phyloP scores from a whole-genome alignment of 1,140 invertebrate species.

The Batillaria attramentaria region DNA sequence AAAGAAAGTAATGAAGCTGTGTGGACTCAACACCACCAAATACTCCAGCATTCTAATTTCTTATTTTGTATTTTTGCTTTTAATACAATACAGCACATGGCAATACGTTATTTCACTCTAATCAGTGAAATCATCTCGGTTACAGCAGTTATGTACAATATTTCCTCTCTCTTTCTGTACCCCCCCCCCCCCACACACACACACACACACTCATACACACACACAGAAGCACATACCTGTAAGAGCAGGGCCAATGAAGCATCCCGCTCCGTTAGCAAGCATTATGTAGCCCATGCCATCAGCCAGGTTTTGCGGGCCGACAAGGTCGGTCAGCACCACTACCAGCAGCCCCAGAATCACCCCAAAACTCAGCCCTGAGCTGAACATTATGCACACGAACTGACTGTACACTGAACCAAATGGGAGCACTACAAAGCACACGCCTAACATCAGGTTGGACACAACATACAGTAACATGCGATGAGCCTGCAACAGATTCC shows the following conservation, averaged over 20 bases:
- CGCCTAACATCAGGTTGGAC: constrained; percentile 52
- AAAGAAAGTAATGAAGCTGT: no score
- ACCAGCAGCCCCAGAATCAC: constrained; percentile 59
- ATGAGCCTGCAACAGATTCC: constrained; percentile 50
- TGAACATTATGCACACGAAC: constrained; percentile 28
- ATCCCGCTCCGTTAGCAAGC: constrained; percentile 62
- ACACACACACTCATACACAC: neutral
- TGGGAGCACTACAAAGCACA: constrained; percentile 43
- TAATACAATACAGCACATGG: no score
- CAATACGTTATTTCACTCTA: no score
- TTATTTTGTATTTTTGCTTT: no score
- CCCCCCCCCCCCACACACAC: no score
- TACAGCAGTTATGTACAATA: no score
- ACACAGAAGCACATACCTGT: neutral
- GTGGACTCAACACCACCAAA: no score
- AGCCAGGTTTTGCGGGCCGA: constrained; percentile 51
- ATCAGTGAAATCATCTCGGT: no score
- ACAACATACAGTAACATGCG: constrained; percentile 49
- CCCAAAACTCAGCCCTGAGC: constrained; percentile 57
- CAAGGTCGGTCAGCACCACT: constrained; percentile 56
- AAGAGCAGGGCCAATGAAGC: neutral
- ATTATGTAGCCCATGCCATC: constrained; percentile 62
- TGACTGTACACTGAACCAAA: constrained; percentile 36
- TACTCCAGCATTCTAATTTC: no score
- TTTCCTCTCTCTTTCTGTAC: no score